A percentile compares a stretch with the other conserved stretches of the same genome.
Evolutionary conservation across 2,888 invertebrate genomes (phyloP).

Genomic region (Nineta flava): DNA sequence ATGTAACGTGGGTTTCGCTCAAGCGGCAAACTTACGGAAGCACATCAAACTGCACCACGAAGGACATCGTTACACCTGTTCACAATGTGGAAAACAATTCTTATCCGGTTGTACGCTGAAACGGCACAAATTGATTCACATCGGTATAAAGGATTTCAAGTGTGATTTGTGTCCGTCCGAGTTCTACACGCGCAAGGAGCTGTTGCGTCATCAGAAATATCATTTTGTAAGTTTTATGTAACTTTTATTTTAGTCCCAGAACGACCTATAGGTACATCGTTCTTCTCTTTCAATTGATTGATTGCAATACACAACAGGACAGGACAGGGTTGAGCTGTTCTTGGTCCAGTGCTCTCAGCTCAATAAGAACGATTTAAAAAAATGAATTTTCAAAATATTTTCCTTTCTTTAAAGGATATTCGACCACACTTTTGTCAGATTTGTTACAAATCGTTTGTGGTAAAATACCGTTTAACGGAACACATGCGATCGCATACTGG

Average conservation of each 20-base stretch:
- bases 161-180: slow-evolving; percentile 18
- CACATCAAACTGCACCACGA: slow-evolving; percentile 20
- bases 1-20: slow-evolving; percentile 19
- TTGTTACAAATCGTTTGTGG: slow-evolving; percentile 21
- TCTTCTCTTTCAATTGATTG: too few relatives aligned
- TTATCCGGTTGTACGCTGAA: slow-evolving; percentile 19
- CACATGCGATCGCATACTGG: slow-evolving; percentile 20
- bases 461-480: slow-evolving; percentile 20
- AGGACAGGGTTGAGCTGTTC: too few relatives aligned
- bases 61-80: slow-evolving; percentile 19
- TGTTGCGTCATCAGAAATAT: slow-evolving; percentile 20
- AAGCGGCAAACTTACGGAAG: slow-evolving; percentile 19
- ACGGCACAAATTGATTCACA: slow-evolving; percentile 20
- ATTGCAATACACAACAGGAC: too few relatives aligned
- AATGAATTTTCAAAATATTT: too few relatives aligned
- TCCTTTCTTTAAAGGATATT: slow-evolving; percentile 17
- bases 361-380: too few relatives aligned
- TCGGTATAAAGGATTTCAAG: slow-evolving; percentile 19
- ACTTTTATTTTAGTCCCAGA: too few relatives aligned
- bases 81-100: slow-evolving; percentile 19
- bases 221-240: slow-evolving; percentile 17
- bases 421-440: slow-evolving; percentile 18
- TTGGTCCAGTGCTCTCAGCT: too few relatives aligned
- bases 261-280: too few relatives aligned
- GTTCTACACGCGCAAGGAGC: slow-evolving; percentile 20